phyloP scores from a whole-genome alignment of 2,113 vertebrate genomes.

The Myotis brandtii region DNA sequence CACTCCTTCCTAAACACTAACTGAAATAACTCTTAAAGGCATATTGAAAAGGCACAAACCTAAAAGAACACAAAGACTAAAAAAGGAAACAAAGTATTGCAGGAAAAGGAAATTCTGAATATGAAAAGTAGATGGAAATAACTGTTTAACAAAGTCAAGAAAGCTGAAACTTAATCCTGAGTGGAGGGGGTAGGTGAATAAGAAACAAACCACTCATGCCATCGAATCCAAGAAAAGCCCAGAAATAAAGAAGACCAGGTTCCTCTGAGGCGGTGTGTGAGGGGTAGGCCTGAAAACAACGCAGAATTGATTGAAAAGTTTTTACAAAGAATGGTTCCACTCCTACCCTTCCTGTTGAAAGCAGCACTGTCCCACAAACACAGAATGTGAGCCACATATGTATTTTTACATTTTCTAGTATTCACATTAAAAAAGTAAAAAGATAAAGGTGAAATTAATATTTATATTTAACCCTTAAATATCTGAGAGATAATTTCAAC shows the following conservation, averaged over 20 bases:
- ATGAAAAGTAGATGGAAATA: not conserved
- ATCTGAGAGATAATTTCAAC: not conserved
- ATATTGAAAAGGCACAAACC: not conserved
- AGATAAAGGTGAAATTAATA: not conserved
- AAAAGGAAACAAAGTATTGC: not conserved
- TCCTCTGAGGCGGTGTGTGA: not conserved
- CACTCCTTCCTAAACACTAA: not conserved
- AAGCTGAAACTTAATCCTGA: not conserved
- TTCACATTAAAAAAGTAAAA: not conserved
- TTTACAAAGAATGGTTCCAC: not conserved
- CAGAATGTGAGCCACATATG: not conserved
- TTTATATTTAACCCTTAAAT: not conserved
- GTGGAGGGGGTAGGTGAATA: not conserved
- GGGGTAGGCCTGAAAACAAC: not conserved
- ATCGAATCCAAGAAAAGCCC: conserved; percentile 9
- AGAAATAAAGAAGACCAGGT: not conserved
- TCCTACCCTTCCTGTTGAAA: not conserved
- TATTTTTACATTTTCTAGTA: not conserved
- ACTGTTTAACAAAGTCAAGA: not conserved
- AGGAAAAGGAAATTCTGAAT: not conserved
- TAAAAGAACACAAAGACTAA: not conserved
- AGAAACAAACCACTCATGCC: conserved; percentile 10
- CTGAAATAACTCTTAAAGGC: not conserved
- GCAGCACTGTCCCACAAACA: not conserved
- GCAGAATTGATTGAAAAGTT: not conserved